phyloP scores from a whole-genome alignment of 2,797 vertebrate species.

The Chrosomus eos region DNA sequence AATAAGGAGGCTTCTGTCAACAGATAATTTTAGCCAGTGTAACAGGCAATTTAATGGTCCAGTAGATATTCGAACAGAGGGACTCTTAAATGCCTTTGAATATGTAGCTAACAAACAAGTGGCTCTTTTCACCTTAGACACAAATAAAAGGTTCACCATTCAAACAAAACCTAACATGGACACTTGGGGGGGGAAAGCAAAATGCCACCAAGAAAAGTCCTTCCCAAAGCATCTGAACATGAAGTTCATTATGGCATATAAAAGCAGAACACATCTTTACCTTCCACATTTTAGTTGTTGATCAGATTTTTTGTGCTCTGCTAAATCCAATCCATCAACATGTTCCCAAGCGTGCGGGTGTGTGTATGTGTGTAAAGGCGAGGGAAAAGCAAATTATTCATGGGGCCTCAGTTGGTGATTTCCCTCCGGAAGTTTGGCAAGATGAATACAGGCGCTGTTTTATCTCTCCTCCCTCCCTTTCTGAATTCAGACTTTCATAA shows the following conservation, averaged over 20 bases:
- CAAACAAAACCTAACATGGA: neutral
- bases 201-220: conserved; percentile 6
- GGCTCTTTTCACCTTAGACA: conserved; percentile 19
- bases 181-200: neutral
- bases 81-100: conserved; percentile 37
- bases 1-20: conserved; percentile 45
- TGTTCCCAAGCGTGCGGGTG: conserved; percentile 42
- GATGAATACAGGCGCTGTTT: conserved; percentile 75
- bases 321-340: conserved; percentile 75
- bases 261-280: conserved; percentile 50
- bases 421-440: conserved; percentile 74
- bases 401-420: conserved; percentile 72
- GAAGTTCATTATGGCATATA: neutral
- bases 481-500: conserved; percentile 65
- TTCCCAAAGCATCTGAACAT: conserved; percentile 6
- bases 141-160: neutral
- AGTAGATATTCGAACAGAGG: conserved; percentile 37
- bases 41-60: conserved; percentile 43
- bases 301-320: conserved; percentile 70
- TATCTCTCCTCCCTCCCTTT: conserved; percentile 54
- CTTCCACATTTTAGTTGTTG: conserved; percentile 42
- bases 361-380: conserved; percentile 59
- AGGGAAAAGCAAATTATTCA: conserved; percentile 71
- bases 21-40: conserved; percentile 28
- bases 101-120: conserved; percentile 27